phyloP scores from a whole-genome alignment of 2,797 vertebrate species.

The Coregonus suidteri region DNA sequence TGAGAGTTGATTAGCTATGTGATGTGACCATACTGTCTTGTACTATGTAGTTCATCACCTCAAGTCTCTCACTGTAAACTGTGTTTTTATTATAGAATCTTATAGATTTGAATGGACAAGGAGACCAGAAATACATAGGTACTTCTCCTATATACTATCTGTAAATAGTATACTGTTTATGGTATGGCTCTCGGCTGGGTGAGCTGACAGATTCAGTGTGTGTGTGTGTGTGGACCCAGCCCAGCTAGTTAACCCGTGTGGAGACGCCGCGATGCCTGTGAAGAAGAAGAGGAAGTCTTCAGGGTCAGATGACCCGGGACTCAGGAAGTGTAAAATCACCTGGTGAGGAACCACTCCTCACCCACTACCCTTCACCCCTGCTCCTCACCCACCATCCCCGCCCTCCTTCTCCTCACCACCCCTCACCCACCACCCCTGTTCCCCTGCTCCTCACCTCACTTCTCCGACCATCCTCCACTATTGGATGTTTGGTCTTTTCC shows the following conservation, averaged over 20 bases:
- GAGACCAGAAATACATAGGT: slow-evolving; percentile 66
- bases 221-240: neutral
- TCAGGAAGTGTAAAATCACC: slow-evolving; percentile 88
- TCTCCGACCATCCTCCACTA: too few relatives aligned
- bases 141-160: slow-evolving; percentile 20
- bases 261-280: slow-evolving; percentile 81
- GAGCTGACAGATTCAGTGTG: neutral
- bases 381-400: neutral
- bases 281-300: slow-evolving; percentile 93
- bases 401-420: too few relatives aligned
- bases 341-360: slow-evolving; percentile 71
- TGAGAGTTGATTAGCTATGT: neutral
- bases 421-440: too few relatives aligned
- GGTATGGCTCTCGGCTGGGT: neutral
- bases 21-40: neutral
- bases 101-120: slow-evolving; percentile 73
- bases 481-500: too few relatives aligned
- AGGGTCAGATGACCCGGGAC: slow-evolving; percentile 80
- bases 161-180: neutral
- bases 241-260: slow-evolving; percentile 55
- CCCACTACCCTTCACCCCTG: too few relatives aligned
- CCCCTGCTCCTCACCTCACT: too few relatives aligned
- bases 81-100: slow-evolving; percentile 51
- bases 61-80: neutral
- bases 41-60: neutral